A percentile compares a stretch with the other conserved stretches of the same genome.
These are phyloP conservation scores for Lepidurus apus DNA, from an alignment of 1,140 invertebrate species.

Conservation along the genomic window DNA sequence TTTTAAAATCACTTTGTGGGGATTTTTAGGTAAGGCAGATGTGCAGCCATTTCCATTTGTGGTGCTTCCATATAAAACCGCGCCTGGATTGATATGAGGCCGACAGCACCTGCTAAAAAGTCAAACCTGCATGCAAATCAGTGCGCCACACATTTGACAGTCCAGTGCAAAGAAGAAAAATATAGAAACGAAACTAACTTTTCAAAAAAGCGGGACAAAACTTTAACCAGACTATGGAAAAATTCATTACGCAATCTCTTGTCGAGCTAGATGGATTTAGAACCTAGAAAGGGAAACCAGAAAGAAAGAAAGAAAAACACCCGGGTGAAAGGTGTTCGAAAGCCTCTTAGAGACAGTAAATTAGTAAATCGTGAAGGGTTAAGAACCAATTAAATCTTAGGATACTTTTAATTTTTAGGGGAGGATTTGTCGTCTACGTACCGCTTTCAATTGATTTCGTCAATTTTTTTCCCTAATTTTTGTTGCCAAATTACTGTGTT, in stretches of 20 bases:
- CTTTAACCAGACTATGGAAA: background rate
- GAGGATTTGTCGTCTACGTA: background rate
- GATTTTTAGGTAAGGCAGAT: slow-evolving; percentile 62
- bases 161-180: slow-evolving; percentile 23
- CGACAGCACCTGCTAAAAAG: slow-evolving; percentile 49
- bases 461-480: slow-evolving; percentile 16
- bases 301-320: background rate
- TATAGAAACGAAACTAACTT: background rate
- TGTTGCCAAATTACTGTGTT: background rate
- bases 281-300: background rate
- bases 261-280: background rate
- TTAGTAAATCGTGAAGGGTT: background rate
- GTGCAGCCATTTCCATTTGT: slow-evolving; percentile 69
- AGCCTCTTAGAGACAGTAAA: background rate
- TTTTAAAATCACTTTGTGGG: slow-evolving; percentile 39
- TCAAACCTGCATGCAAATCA: background rate
- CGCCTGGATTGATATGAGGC: slow-evolving; percentile 58
- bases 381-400: background rate
- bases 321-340: background rate
- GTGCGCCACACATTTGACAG: slow-evolving; percentile 25
- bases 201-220: background rate
- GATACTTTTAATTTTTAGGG: background rate
- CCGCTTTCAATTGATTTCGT: slow-evolving; percentile 24
- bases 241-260: slow-evolving; percentile 24
- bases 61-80: slow-evolving; percentile 63